Conservation (phyloP, 1,140 invertebrate species). For the Whitmania pigra region DNA sequence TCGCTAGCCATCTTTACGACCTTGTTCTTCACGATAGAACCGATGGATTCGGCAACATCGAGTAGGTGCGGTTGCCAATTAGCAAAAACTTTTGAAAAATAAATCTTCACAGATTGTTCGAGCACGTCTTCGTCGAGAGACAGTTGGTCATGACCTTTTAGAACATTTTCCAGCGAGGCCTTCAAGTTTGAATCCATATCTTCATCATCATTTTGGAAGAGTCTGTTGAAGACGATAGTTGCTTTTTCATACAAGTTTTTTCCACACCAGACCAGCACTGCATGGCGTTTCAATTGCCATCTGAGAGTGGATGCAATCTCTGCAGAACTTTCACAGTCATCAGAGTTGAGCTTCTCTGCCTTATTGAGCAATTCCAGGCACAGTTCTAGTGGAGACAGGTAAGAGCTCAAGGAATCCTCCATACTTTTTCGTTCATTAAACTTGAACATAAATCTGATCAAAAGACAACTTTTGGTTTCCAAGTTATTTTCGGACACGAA, state of each 20-base stretch:
- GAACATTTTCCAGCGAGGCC: not conserved
- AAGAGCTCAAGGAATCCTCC: not conserved
- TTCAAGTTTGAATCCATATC: not conserved
- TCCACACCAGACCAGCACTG: not conserved
- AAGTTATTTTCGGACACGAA: slow-evolving; percentile 3
- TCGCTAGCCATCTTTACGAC: not conserved
- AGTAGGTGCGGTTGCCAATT: not conserved
- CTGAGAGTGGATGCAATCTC: not conserved
- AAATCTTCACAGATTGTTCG: not conserved
- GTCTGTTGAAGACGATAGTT: not conserved
- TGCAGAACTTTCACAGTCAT: not conserved
- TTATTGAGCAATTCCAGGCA: slow-evolving; percentile 1
- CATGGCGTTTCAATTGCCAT: not conserved
- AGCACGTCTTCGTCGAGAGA: not conserved
- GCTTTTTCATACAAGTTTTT: slow-evolving; percentile 3
- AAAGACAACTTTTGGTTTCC: slow-evolving; percentile 6
- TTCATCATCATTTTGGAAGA: not conserved
- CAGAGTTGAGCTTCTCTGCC: slow-evolving; percentile 5
- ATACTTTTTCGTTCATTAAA: slow-evolving; percentile 3
- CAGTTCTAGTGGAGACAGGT: not conserved
- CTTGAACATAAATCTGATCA: slow-evolving; percentile 9
- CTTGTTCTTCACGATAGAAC: not conserved
- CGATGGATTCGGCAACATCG: not conserved
- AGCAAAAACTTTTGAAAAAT: slow-evolving; percentile 10
- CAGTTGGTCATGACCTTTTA: not conserved